phyloP scores from a whole-genome alignment of 2,888 invertebrate species.

The Chaitophorus viminalis region DNA sequence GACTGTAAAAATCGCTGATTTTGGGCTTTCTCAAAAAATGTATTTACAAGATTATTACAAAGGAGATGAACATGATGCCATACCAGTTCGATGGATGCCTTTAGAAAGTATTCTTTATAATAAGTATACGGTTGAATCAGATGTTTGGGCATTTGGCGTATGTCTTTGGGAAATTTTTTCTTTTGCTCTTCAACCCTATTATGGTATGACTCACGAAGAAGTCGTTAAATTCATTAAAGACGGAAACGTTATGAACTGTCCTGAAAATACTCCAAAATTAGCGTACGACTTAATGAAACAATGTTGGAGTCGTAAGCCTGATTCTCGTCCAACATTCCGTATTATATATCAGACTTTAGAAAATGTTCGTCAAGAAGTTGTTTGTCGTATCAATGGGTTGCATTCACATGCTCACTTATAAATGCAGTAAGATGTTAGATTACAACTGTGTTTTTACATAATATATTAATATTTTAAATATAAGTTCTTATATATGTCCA shows the following conservation, averaged over 20 bases:
- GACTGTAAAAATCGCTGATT: constrained; percentile 97
- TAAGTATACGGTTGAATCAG: constrained; percentile 94
- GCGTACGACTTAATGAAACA: constrained; percentile 92
- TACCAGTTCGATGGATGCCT: constrained; percentile 98
- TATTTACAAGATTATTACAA: constrained; percentile 95
- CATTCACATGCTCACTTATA: neutral
- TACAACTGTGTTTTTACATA: neutral
- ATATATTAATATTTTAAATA: neutral
- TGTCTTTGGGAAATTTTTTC: constrained; percentile 97
- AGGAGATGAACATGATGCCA: constrained; percentile 94
- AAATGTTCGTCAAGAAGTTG: constrained; percentile 70
- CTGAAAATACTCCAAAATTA: constrained; percentile 87
- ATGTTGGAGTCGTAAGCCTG: constrained; percentile 91
- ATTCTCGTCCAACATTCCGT: constrained; percentile 86
- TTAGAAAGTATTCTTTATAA: constrained; percentile 95
- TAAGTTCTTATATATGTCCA: neutral
- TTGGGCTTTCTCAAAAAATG: constrained; percentile 94
- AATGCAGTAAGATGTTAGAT: neutral
- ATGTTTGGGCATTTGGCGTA: constrained; percentile 97
- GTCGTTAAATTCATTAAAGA: constrained; percentile 94
- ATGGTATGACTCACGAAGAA: constrained; percentile 97
- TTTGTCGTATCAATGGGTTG: constrained; percentile 26
- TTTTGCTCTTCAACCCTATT: constrained; percentile 95
- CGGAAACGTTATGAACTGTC: constrained; percentile 88
- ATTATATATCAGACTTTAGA: constrained; percentile 83